Evolutionary conservation across 30 jellyfish, hydroid and myxozoan species (phyloP).

Genomic region (Pelagia noctiluca): DNA sequence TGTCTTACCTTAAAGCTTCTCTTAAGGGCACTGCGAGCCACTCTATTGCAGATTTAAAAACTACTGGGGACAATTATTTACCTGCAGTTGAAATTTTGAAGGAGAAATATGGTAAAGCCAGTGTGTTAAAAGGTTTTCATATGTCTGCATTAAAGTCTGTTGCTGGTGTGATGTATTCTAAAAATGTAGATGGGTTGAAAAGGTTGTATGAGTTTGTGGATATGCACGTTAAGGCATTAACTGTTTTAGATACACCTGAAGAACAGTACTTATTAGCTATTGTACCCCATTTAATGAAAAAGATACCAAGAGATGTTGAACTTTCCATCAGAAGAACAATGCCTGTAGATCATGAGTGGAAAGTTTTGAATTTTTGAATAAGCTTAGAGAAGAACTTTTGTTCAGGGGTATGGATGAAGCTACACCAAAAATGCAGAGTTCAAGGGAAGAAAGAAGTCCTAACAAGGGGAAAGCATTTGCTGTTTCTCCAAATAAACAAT

Average conservation of each 20-base stretch:
- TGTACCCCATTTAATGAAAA: constrained; percentile 21
- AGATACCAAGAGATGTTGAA: constrained; percentile 17
- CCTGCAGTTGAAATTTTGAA: constrained; percentile 48
- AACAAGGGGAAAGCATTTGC: constrained; percentile 51
- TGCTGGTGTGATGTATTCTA: constrained; percentile 45
- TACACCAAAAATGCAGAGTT: constrained; percentile 37
- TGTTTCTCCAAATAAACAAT: constrained; percentile 31
- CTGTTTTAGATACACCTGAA: constrained; percentile 3
- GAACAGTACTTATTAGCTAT: background rate
- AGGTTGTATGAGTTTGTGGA: constrained; percentile 39
- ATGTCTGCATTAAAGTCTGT: constrained; percentile 37
- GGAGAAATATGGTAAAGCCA: constrained; percentile 55
- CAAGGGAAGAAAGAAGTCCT: constrained; percentile 45
- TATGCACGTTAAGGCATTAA: constrained; percentile 44
- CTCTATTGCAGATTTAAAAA: constrained; percentile 41
- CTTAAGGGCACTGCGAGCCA: constrained; percentile 50
- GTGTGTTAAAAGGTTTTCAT: constrained; percentile 21
- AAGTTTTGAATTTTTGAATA: constrained; percentile 37
- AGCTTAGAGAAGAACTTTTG: constrained; percentile 51
- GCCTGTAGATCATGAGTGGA: constrained; percentile 53
- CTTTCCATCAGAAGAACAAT: constrained; percentile 54
- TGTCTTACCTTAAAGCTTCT: constrained; percentile 22
- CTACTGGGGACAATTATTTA: constrained; percentile 45
- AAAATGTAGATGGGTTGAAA: constrained; percentile 45
- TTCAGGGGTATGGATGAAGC: constrained; percentile 57